Base-by-base conservation (phyloP, 2,113 vertebrate genomes). In the Phalacrocorax carbo region DNA sequence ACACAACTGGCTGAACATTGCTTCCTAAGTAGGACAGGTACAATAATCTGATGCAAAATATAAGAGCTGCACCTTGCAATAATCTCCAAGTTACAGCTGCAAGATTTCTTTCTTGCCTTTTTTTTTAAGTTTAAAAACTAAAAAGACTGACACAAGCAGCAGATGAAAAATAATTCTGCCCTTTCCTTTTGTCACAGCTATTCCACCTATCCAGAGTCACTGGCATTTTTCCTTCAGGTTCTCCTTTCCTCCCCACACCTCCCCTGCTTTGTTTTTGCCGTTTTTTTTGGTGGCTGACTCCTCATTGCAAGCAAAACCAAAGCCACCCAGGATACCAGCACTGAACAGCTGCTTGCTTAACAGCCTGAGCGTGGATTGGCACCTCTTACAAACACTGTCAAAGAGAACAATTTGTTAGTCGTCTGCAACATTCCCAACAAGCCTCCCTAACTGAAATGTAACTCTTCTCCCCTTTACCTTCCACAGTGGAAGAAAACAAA, bases 41-140 rank as follows among this genome's bases (percentile, higher is more conserved):
- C 21, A 52, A 5, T 29, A 26, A 20, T 7, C 54, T 66, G 36
- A 73, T 10, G 26, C 30, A 51, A 75, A 26, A 3, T 7, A 2
- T 13, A 44, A 44, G 6, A 77, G 15, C 48, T 27, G 38, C 64
- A 38, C 36, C 48, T 81, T 13, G 26, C 46, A 16, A 20, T 19
- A 7, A 51, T 4, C 64, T 48, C 52, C 58, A 48, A 38, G 42
- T 48, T 0, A 10, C 14, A 68, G n/a, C 44, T 1, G 18, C 60
- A 60, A 7, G 10, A 34, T 1, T n/a, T 12, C 0, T 9, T 44
- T 1, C 5, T 18, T 46, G 15, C 15, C 16, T 44, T 44, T 44
- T 44, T 44, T 44, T 71, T 27, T 42, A 57, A 34, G 27, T 25
- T 32, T 44, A 27, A 58, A 58, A 38, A 27, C 36, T 11, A 32